phyloP scores from a whole-genome alignment of 1,140 invertebrate species.

The Drosophila leontia region DNA sequence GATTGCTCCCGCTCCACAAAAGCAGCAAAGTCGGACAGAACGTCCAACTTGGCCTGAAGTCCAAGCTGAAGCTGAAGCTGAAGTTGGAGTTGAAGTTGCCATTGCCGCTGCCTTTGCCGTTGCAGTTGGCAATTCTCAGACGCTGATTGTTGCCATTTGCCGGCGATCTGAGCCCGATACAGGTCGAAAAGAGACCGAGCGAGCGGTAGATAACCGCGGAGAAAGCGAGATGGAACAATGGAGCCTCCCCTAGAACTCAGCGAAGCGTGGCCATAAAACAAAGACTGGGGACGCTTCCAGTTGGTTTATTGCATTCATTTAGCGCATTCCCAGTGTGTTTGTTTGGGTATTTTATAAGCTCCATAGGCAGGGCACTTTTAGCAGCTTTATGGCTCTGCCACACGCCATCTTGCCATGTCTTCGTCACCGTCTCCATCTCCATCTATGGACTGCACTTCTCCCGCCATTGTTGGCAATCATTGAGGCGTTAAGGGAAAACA shows the following conservation, averaged over 20 bases:
- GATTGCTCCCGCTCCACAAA: constrained; percentile 69
- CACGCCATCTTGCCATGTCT: constrained; percentile 64
- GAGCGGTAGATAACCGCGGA: too few relatives aligned
- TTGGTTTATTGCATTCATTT: constrained; percentile 77
- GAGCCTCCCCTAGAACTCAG: constrained; percentile 36
- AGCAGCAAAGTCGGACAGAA: constrained; percentile 16
- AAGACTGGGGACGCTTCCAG: constrained; percentile 46
- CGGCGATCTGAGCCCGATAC: constrained; percentile 45
- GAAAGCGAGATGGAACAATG: constrained; percentile 6
- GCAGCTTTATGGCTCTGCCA: constrained; percentile 58
- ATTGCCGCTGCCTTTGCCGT: constrained; percentile 16
- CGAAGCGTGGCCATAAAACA: constrained; percentile 62
- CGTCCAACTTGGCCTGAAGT: constrained; percentile 6
- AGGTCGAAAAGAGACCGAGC: constrained; percentile 14
- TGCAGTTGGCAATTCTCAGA: constrained; percentile 41
- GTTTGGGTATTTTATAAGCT: constrained; percentile 44
- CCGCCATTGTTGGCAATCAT: constrained; percentile 55
- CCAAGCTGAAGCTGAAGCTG: constrained; percentile 15
- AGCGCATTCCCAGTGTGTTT: constrained; percentile 58
- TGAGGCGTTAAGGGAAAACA: constrained; percentile 52
- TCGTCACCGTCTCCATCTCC: background rate
- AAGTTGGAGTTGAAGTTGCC: constrained; percentile 31
- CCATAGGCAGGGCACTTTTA: constrained; percentile 43
- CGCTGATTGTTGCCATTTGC: constrained; percentile 77
- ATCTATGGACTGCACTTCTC: constrained; percentile 28